These are phyloP conservation scores for Diploscapter pachys DNA, from an alignment of 1,140 invertebrate genomes.

Conservation along the genomic window DNA sequence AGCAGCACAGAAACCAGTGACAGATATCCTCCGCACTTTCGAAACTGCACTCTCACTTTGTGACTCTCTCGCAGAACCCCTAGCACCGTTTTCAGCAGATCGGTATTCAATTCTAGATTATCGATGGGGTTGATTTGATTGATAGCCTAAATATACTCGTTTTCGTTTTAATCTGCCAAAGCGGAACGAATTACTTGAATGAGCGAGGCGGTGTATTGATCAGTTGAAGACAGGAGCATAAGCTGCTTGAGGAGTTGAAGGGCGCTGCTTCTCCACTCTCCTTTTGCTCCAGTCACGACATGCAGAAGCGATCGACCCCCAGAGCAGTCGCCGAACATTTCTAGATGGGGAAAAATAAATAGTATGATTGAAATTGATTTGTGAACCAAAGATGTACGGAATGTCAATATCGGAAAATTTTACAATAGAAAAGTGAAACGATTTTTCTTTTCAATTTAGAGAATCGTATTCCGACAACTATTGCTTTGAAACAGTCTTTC, in stretches of 20 bases:
- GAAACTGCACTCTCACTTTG: slow-evolving; percentile 87
- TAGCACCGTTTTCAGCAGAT: slow-evolving; percentile 36
- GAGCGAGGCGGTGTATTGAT: slow-evolving; percentile 52
- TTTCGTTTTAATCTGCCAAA: neutral
- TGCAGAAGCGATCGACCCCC: neutral
- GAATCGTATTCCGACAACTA: neutral
- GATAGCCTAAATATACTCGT: slow-evolving; percentile 9
- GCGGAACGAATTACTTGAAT: slow-evolving; percentile 45
- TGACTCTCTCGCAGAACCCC: slow-evolving; percentile 69
- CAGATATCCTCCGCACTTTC: slow-evolving; percentile 94
- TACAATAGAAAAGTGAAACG: neutral
- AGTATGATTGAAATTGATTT: neutral
- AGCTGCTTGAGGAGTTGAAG: slow-evolving; percentile 53
- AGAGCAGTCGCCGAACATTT: slow-evolving; percentile 17
- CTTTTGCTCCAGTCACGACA: slow-evolving; percentile 25
- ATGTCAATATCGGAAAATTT: neutral
- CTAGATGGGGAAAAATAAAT: neutral
- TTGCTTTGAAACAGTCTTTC: neutral
- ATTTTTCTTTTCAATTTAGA: neutral
- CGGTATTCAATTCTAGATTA: slow-evolving; percentile 33
- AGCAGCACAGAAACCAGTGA: slow-evolving; percentile 93
- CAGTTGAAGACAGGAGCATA: slow-evolving; percentile 50
- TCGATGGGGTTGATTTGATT: slow-evolving; percentile 23
- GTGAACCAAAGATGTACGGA: neutral
- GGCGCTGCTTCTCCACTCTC: slow-evolving; percentile 29